Evolutionary conservation across 2,797 vertebrate species (phyloP).

Genomic region (Centroberyx gerrardi): DNA sequence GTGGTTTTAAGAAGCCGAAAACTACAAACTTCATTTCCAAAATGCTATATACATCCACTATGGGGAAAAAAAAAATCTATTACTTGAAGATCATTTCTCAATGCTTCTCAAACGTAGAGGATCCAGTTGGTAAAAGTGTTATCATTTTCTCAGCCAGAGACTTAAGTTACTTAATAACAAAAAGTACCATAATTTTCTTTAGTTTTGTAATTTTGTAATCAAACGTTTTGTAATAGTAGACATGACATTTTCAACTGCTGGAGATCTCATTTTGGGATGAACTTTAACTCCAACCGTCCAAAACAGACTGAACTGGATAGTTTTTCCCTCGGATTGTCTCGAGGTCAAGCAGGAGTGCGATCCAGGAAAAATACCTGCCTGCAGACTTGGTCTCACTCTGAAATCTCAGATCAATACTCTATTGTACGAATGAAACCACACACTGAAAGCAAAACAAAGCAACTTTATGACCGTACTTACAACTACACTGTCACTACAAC

Average conservation of each 20-base stretch:
- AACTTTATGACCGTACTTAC: constrained; percentile 35
- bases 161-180: not conserved
- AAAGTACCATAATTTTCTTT: not conserved
- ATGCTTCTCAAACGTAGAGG: not conserved
- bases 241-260: too few species aligned
- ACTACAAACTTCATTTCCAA: too few species aligned
- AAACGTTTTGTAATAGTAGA: not conserved
- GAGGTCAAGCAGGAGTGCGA: not conserved
- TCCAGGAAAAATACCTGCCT: constrained; percentile 14
- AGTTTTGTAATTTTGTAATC: not conserved
- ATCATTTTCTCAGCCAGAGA: not conserved
- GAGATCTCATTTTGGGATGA: not conserved
- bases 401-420: constrained; percentile 57
- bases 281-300: not conserved
- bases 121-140: not conserved
- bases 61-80: not conserved
- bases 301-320: not conserved
- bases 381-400: constrained; percentile 24
- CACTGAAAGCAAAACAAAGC: constrained; percentile 42
- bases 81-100: not conserved
- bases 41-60: not conserved
- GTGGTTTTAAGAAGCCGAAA: too few species aligned
- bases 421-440: constrained; percentile 45
- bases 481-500: constrained; percentile 6
- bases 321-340: not conserved